phyloP scores from a whole-genome alignment of 2,113 vertebrate species.

The Uria aalge region DNA sequence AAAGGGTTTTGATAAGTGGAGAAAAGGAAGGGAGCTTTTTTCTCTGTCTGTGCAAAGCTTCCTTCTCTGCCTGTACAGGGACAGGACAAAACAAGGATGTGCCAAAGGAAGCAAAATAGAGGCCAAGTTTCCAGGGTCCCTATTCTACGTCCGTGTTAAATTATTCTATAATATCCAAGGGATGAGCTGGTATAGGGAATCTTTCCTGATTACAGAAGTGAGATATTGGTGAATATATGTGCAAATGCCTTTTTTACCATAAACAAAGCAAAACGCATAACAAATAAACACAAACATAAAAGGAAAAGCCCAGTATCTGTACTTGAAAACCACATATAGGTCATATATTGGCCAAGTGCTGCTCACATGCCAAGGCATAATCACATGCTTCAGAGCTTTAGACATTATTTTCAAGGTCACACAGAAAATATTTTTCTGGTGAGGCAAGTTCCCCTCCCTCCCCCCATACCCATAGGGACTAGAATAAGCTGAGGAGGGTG shows the following conservation, averaged over 20 bases:
- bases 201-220: background rate
- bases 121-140: background rate
- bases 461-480: slow-evolving; percentile 53
- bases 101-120: background rate
- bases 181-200: background rate
- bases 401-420: slow-evolving; percentile 68
- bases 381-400: slow-evolving; percentile 57
- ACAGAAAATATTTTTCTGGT: slow-evolving; percentile 56
- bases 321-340: slow-evolving; percentile 45
- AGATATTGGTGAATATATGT: background rate
- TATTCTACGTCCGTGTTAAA: background rate
- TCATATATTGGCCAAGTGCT: slow-evolving; percentile 35
- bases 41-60: background rate
- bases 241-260: background rate
- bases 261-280: background rate
- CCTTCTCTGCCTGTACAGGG: background rate
- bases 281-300: background rate
- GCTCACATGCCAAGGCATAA: slow-evolving; percentile 41
- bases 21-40: background rate
- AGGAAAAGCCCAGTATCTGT: background rate
- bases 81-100: background rate
- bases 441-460: slow-evolving; percentile 39
- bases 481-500: slow-evolving; percentile 56
- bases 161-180: background rate
- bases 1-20: background rate